A percentile compares a stretch with the other conserved stretches of the same genome.
Conservation (phyloP, 2,797 vertebrate genomes). For the Microtus obscurus region DNA sequence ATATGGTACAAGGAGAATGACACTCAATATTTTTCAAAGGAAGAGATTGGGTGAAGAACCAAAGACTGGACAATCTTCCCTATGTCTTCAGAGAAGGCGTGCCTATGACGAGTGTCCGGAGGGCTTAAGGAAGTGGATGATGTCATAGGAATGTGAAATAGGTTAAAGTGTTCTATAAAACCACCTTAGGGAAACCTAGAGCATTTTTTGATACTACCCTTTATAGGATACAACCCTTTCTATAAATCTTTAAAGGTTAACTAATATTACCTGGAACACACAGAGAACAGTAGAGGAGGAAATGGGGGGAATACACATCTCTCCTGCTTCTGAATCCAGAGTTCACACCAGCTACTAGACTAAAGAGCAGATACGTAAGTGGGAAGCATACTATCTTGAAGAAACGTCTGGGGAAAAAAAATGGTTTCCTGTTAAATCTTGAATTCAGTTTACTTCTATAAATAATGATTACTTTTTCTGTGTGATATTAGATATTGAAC, state of each 20-base stretch:
- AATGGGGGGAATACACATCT: neutral
- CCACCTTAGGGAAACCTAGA: neutral
- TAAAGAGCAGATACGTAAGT: neutral
- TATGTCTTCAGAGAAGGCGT: neutral
- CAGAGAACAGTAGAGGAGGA: neutral
- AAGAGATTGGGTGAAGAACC: neutral
- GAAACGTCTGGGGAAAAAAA: neutral
- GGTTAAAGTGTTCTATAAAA: neutral
- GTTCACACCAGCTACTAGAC: neutral
- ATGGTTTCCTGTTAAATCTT: neutral
- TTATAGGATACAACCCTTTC: neutral
- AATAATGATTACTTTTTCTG: neutral
- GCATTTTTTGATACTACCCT: neutral
- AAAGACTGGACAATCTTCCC: neutral
- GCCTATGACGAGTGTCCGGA: neutral
- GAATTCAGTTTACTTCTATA: conserved; percentile 35
- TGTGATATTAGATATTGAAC: neutral
- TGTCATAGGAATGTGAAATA: neutral
- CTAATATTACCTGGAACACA: neutral
- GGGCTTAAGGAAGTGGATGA: neutral
- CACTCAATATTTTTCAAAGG: neutral
- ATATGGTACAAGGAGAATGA: neutral
- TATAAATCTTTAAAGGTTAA: neutral
- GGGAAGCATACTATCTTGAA: neutral
- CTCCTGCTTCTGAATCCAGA: neutral